These are phyloP conservation scores for Hylia prasina DNA, from an alignment of 2,113 vertebrate species.

Conservation along the genomic window DNA sequence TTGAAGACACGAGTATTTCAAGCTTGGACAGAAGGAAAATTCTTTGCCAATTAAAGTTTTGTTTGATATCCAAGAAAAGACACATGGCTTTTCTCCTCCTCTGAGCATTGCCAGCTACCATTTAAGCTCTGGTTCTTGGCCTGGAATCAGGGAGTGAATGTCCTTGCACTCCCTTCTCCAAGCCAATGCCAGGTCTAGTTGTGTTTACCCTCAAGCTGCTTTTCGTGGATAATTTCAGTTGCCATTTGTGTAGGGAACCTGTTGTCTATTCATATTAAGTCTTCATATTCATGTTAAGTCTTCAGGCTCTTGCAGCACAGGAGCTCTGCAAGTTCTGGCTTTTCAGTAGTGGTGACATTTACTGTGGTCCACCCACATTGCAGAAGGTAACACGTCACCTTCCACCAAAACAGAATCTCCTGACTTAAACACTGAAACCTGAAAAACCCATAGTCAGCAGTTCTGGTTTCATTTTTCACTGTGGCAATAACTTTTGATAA, in stretches of 20 bases:
- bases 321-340: background rate
- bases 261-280: background rate
- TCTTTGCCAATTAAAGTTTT: background rate
- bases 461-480: background rate
- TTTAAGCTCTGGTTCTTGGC: background rate
- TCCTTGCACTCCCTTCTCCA: background rate
- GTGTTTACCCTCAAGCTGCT: background rate
- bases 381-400: background rate
- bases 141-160: background rate
- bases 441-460: background rate
- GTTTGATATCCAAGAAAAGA: background rate
- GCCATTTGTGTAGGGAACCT: background rate
- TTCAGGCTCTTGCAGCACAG: background rate
- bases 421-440: background rate
- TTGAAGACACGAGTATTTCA: background rate
- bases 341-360: background rate
- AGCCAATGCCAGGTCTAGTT: background rate
- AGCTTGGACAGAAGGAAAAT: background rate
- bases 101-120: background rate
- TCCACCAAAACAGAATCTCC: background rate
- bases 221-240: background rate
- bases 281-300: background rate
- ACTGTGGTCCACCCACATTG: background rate
- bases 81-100: background rate
- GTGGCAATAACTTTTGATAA: background rate